Evolutionary conservation across 2,888 invertebrate genomes (phyloP), one percentile per base, ranked within the genome.

Genomic region (Drosophila recens): DNA sequence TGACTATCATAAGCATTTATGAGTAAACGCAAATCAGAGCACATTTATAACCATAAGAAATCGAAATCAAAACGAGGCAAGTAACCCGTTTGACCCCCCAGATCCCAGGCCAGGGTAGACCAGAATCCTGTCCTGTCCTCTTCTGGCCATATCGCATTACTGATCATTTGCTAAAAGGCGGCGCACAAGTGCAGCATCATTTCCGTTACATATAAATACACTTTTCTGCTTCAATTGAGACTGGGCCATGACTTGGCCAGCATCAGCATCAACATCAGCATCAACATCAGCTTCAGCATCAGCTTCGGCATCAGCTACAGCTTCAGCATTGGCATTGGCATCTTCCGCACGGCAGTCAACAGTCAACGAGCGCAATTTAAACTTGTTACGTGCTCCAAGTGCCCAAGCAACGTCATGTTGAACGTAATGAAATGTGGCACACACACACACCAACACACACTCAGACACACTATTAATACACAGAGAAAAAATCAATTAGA

Each of bases 321-420:
- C n/a, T n/a, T n/a, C n/a, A n/a, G n/a, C n/a, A n/a, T n/a, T n/a
- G n/a, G n/a, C n/a, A 66, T 62, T 72, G 74, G 67, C 77, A 78
- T 85, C 82, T 86, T 81, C 84, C 74, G 84, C 80, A 84, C 75
- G 78, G 78, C 82, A 85, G 85, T 87, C 87, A 87, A 87, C 87
- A 84, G 85, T 87, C 81, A 86, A 86, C 86, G 88, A 87, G 88
- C 86, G 86, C 86, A 86, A 86, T 86, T 86, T 86, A 86, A 86
- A 86, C 86, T 86, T 87, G 86, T 86, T 86, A 86, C 86, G 86
- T 86, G 86, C 86, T 74, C 69, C 76, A 76, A 81, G 76, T 77
- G 77, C 77, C 71, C 70, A 75, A 72, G 79, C 86, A 72, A 65
- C 83, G 77, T 81, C 83, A 86, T 82, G 85, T 76, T 67, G 72